Percentiles rank a stretch among this genome's conserved stretches.
phyloP scores from a whole-genome alignment of 2,113 vertebrate species.

The Thunnus maccoyii region DNA sequence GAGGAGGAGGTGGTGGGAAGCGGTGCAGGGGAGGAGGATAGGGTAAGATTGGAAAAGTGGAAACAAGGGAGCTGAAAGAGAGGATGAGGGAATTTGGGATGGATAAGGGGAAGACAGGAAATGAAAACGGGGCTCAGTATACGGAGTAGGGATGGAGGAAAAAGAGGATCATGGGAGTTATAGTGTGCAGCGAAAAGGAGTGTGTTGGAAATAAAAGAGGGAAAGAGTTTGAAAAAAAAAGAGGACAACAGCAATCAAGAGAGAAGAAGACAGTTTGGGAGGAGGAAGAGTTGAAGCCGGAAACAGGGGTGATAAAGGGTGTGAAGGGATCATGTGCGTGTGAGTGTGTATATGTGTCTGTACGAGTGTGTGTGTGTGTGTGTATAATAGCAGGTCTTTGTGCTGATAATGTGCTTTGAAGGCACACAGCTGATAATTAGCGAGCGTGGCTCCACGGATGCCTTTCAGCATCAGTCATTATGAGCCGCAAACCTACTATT shows the following conservation, averaged over 20 bases:
- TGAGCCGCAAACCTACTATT: slow-evolving; percentile 71
- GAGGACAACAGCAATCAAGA: slow-evolving; percentile 35
- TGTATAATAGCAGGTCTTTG: slow-evolving; percentile 85
- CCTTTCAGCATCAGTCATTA: slow-evolving; percentile 80
- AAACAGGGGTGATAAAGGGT: slow-evolving; percentile 62
- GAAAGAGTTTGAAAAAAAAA: neutral
- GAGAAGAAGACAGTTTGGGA: slow-evolving; percentile 39
- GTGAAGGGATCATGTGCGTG: slow-evolving; percentile 51
- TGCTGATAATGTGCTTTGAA: slow-evolving; percentile 85
- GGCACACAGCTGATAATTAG: slow-evolving; percentile 85
- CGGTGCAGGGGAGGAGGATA: too few relatives aligned
- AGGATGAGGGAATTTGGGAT: slow-evolving; percentile 21
- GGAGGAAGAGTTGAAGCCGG: slow-evolving; percentile 50
- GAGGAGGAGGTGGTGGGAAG: neutral
- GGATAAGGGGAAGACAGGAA: slow-evolving; percentile 45
- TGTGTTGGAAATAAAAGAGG: neutral
- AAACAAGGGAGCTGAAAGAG: slow-evolving; percentile 46
- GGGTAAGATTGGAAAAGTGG: slow-evolving; percentile 24
- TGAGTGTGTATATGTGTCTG: slow-evolving; percentile 15
- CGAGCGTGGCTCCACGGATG: slow-evolving; percentile 63
- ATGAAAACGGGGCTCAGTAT: slow-evolving; percentile 31
- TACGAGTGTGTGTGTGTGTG: slow-evolving; percentile 34
- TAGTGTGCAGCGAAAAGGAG: neutral
- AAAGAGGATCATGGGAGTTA: slow-evolving; percentile 33
- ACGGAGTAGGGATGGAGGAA: slow-evolving; percentile 21